These are phyloP conservation scores for Tarsius wallacei DNA, from an alignment of 2,797 vertebrate species.

Conservation along the genomic window DNA sequence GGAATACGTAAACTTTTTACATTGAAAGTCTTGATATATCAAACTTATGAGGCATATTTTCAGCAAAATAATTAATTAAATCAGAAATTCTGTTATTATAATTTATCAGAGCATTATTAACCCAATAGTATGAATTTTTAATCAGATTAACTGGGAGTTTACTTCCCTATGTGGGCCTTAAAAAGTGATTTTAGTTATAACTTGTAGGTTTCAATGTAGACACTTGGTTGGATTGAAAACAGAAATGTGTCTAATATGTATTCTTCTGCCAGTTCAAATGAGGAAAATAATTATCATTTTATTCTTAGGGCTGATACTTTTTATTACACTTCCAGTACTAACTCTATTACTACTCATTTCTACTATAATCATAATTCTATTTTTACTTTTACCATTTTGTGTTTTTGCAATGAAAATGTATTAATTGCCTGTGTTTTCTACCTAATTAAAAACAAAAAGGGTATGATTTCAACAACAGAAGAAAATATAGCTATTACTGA, in stretches of 20 bases:
- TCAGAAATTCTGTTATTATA: slow-evolving; percentile 47
- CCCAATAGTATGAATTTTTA: slow-evolving; percentile 18
- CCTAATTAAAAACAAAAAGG: neutral
- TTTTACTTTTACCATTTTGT: neutral
- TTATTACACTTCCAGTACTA: neutral
- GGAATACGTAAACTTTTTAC: neutral
- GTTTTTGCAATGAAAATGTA: neutral
- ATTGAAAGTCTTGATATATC: neutral
- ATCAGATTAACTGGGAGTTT: slow-evolving; percentile 41
- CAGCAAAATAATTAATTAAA: slow-evolving; percentile 49
- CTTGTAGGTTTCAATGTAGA: neutral
- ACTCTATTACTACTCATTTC: neutral
- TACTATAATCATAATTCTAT: neutral
- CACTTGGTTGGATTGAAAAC: neutral
- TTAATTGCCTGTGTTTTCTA: neutral
- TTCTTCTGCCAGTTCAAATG: neutral
- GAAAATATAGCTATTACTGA: neutral
- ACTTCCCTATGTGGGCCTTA: neutral
- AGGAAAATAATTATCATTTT: neutral
- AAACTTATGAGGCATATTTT: slow-evolving; percentile 27
- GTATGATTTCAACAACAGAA: neutral
- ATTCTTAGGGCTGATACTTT: neutral
- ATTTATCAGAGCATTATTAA: slow-evolving; percentile 63
- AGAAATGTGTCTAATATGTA: neutral
- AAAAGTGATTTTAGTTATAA: neutral